Evolutionary conservation across 2,797 vertebrate species (phyloP), one percentile per base, ranked within the genome.

Genomic region (Microctenopoma steveboyesi): DNA sequence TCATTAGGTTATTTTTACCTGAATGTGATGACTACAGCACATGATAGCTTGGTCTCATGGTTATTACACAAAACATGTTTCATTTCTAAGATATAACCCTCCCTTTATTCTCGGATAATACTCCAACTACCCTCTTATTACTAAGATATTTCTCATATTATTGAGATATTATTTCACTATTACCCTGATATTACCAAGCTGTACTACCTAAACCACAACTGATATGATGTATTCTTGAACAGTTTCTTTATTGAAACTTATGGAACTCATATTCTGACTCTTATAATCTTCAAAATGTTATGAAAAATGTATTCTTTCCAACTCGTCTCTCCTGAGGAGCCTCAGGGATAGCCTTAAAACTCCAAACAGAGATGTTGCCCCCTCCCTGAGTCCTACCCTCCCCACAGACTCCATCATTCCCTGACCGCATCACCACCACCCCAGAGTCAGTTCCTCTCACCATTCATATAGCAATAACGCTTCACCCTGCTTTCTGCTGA

Each of bases 341-440:
- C 49, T 63, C 35, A 35, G 54, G 42, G 53, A 42, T 59, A 64
- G 56, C 55, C 62, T n/a, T 14, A 57, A 72, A 55, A 70, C 42
- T 63, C 16, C 7, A 8, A 55, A 30, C 46, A 1, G 22, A 71
- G 43, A 72, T 64, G 54, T 57, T 61, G 42, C 7, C 18, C 3
- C n/a, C 37, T 57, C 53, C 48, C 30, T 7, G 30, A 69, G 50
- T 49, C 45, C 66, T 22, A 45, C 43, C 15, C 33, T 45, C 57
- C 46, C 37, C 42, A 37, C 33, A 47, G 16, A 72, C 65, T 37
- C 43, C 58, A 74, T 61, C 70, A 78, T 69, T 42, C 25, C 39
- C 64, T 74, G 53, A 79, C 56, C 73, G 79, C 69, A 70, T 53
- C 69, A 25, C 69, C 49, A 69, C 66, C 18, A 46, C 49, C 65